Conservation (phyloP, 2,113 vertebrate genomes). For the Pampusana beccarii region DNA sequence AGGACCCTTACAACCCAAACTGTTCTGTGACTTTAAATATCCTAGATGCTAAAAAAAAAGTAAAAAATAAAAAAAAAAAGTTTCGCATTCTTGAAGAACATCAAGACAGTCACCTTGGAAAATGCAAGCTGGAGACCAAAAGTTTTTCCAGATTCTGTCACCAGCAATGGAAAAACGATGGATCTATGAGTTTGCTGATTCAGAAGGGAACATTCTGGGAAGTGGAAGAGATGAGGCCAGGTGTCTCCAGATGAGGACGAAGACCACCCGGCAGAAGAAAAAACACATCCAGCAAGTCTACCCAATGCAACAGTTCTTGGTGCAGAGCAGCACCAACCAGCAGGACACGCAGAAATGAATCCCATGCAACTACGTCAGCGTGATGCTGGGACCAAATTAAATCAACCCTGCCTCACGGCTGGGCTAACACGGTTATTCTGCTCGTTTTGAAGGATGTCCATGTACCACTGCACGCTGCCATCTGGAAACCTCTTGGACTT, state of each 20-base stretch:
- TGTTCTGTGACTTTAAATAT: no score
- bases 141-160: not conserved
- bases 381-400: not conserved
- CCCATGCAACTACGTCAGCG: fast-evolving
- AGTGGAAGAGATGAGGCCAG: not conserved
- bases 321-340: not conserved
- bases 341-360: not conserved
- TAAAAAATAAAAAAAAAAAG: no score
- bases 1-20: no score
- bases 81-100: not conserved
- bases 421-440: not conserved
- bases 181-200: not conserved
- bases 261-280: not conserved
- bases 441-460: not conserved
- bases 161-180: not conserved
- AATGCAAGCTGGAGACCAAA: not conserved
- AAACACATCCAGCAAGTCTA: fast-evolving
- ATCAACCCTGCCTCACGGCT: not conserved
- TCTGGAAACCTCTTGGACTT: not conserved
- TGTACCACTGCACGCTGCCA: not conserved
- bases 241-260: not conserved
- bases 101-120: not conserved
- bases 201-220: not conserved
- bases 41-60: not conserved
- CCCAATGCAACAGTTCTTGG: not conserved